Conservation (phyloP, 2,888 invertebrate genomes). For the Pinctada fucata region DNA sequence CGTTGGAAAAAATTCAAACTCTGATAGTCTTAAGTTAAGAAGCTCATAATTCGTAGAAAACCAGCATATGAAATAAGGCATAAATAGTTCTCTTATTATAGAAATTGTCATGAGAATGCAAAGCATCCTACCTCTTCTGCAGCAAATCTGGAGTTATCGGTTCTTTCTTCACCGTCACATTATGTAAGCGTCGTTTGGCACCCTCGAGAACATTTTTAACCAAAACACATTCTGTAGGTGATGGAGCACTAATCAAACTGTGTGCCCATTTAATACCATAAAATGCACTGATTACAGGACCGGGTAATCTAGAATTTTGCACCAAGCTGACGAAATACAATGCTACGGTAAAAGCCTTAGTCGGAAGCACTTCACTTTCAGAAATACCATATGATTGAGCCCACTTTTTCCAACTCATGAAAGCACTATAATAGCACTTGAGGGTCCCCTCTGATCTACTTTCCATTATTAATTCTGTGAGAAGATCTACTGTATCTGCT, state of each 20-base stretch:
- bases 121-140: constrained; percentile 21
- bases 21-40: too few species aligned
- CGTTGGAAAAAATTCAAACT: too few species aligned
- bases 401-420: constrained; percentile 40
- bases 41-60: too few species aligned
- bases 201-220: constrained; percentile 38
- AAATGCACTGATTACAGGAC: constrained; percentile 46
- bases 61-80: too few species aligned
- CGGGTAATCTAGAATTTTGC: constrained; percentile 35
- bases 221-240: constrained; percentile 36
- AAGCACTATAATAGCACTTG: constrained; percentile 33
- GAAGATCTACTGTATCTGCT: too few species aligned
- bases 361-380: constrained; percentile 39
- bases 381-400: constrained; percentile 24
- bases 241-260: constrained; percentile 33
- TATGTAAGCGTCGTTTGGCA: constrained; percentile 31
- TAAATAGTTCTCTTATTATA: constrained; percentile 38
- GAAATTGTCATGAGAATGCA: constrained; percentile 23
- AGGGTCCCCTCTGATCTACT: constrained; percentile 29
- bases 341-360: constrained; percentile 43
- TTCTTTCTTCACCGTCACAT: constrained; percentile 32
- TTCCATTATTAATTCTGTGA: too few species aligned
- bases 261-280: constrained; percentile 47
- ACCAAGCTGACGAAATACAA: constrained; percentile 43
- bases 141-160: constrained; percentile 31